These are phyloP conservation scores for Scolanthus callimorphus DNA, from an alignment of 92 coral and sea anemone species.

Conservation along the genomic window DNA sequence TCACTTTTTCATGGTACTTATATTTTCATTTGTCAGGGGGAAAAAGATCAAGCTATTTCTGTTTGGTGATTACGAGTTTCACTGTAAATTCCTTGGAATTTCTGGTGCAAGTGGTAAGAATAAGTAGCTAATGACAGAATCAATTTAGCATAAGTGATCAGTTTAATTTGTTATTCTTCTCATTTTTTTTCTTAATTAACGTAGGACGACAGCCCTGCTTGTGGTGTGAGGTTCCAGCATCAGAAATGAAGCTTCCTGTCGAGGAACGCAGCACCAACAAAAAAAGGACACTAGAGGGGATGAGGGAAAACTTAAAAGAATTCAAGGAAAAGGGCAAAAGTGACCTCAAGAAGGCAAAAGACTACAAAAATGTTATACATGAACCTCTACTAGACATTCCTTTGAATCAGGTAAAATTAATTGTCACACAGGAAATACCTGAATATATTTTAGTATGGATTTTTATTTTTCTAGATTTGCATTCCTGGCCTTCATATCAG, in stretches of 20 bases:
- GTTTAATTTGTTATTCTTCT: neutral
- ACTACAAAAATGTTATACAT: conserved; percentile 17
- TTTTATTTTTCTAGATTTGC: conserved; percentile 1
- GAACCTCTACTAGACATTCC: conserved; percentile 20
- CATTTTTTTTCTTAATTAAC: too few species aligned
- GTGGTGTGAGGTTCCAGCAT: conserved; percentile 7
- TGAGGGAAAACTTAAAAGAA: neutral
- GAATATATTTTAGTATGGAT: neutral
- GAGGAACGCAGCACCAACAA: neutral
- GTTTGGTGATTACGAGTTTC: conserved; percentile 12
- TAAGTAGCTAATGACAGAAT: neutral
- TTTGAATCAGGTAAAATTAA: conserved; percentile 7
- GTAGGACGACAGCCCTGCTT: conserved; percentile 15
- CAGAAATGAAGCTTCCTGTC: conserved; percentile 1
- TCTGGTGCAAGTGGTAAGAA: conserved; percentile 29
- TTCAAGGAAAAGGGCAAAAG: conserved; percentile 8
- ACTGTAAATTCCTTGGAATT: conserved; percentile 8
- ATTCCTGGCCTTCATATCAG: conserved; percentile 14
- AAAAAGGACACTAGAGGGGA: neutral
- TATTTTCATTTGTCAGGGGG: neutral
- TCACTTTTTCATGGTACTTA: neutral
- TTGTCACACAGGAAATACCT: neutral
- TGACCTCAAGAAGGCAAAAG: conserved; percentile 9
- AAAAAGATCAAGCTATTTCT: conserved; percentile 7
- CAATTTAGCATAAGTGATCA: neutral